Evolutionary conservation across 2,113 vertebrate genomes (phyloP).

Genomic region (Columbina picui): DNA sequence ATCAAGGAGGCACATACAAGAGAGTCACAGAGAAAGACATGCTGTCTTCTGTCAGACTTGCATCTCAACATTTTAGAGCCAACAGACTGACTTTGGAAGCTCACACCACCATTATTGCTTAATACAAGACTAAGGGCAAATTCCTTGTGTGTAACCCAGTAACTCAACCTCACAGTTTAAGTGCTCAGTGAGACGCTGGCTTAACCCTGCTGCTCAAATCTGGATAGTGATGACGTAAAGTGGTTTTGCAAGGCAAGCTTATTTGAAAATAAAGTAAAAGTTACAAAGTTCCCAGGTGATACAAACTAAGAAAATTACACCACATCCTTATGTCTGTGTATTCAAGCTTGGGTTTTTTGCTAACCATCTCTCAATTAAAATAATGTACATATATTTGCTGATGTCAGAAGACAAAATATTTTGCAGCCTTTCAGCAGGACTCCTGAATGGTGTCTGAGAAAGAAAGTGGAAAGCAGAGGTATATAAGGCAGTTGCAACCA

Average conservation of each 20-base stretch:
- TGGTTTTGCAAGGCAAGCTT: neutral
- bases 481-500: neutral
- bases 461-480: neutral
- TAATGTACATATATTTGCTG: neutral
- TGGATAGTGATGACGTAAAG: neutral
- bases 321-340: neutral
- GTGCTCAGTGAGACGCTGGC: neutral
- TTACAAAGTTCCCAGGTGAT: neutral
- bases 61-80: neutral
- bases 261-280: neutral
- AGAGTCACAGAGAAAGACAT: neutral
- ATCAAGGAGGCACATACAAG: neutral
- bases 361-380: neutral
- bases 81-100: neutral
- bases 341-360: neutral
- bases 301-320: neutral
- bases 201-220: neutral
- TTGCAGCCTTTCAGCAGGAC: neutral
- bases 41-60: neutral
- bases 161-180: neutral
- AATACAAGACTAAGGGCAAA: neutral
- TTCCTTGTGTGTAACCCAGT: neutral
- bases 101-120: rapidly evolving
- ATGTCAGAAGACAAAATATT: neutral
- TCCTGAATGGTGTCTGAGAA: neutral